Percentiles rank a stretch among this genome's conserved stretches.
These are phyloP conservation scores for Mungos mungo DNA, from an alignment of 2,113 vertebrate genomes.

Conservation along the genomic window DNA sequence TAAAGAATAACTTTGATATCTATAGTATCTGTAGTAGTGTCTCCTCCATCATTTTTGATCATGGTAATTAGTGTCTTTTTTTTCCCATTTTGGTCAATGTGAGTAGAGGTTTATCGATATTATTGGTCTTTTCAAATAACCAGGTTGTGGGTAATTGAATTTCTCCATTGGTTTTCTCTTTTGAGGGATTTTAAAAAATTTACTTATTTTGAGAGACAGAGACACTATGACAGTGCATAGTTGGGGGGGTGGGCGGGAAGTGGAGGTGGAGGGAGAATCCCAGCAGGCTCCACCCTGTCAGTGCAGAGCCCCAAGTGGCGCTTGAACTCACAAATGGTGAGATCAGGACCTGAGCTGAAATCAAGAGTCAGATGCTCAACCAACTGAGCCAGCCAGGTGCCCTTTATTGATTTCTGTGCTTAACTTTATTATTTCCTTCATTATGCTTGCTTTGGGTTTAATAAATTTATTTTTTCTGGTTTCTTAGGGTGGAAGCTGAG, in stretches of 20 bases:
- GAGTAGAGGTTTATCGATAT: not conserved
- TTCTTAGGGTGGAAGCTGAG: not conserved
- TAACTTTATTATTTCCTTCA: not conserved
- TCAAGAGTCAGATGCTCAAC: too few relatives aligned
- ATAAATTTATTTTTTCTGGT: not conserved
- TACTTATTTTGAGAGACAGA: too few relatives aligned
- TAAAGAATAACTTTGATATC: not conserved
- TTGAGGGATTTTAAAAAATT: not conserved
- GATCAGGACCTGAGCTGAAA: too few relatives aligned
- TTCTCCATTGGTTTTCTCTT: not conserved
- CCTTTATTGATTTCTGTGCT: not conserved
- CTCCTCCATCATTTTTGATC: not conserved
- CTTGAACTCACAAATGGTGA: too few relatives aligned
- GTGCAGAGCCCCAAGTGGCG: too few relatives aligned
- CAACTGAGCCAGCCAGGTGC: too few relatives aligned
- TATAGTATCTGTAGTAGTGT: constrained; percentile 12
- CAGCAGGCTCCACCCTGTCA: too few relatives aligned
- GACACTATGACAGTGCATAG: too few relatives aligned
- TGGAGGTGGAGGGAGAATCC: too few relatives aligned
- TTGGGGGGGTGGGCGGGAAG: rapidly evolving
- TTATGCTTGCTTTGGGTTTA: not conserved
- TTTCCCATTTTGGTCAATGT: not conserved
- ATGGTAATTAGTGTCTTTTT: not conserved
- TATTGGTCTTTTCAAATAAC: not conserved
- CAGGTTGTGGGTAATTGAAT: not conserved